phyloP scores from a whole-genome alignment of 2,113 vertebrate genomes.

The Nibea albiflora region DNA sequence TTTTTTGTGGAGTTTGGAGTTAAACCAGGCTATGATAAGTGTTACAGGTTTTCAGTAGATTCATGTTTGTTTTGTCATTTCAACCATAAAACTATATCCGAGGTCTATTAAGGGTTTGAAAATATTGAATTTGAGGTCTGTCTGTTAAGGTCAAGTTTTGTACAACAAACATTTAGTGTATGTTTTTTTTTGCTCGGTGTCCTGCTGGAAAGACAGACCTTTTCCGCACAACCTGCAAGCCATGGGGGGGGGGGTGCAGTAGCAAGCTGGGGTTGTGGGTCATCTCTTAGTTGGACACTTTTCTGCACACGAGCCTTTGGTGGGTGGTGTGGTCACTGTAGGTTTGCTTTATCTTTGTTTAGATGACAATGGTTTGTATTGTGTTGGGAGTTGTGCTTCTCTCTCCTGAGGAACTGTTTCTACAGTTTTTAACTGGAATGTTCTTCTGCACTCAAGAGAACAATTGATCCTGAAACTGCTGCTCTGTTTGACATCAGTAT shows the following conservation, averaged over 20 bases:
- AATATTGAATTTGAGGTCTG: too few species aligned
- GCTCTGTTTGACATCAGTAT: neutral
- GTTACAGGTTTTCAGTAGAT: neutral
- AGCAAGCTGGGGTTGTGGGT: neutral
- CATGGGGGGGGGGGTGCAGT: too few species aligned
- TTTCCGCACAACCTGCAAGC: too few species aligned
- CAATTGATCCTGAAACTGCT: neutral
- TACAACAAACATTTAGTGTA: neutral
- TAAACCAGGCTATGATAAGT: neutral
- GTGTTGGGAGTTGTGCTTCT: neutral
- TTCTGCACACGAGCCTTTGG: neutral
- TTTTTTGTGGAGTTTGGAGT: neutral
- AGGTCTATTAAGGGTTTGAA: neutral
- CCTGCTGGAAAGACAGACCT: too few species aligned
- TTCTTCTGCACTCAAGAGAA: neutral
- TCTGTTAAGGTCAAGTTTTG: neutral
- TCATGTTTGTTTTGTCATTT: neutral
- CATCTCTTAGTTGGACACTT: neutral
- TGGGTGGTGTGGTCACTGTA: neutral
- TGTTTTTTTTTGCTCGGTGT: neutral
- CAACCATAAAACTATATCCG: conserved; percentile 1
- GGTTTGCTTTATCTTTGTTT: neutral
- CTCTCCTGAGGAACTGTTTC: neutral
- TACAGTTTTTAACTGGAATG: neutral
- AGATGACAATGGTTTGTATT: neutral